Evolutionary conservation across 2,797 vertebrate genomes (phyloP).

Genomic region (Pitangus sulphuratus): DNA sequence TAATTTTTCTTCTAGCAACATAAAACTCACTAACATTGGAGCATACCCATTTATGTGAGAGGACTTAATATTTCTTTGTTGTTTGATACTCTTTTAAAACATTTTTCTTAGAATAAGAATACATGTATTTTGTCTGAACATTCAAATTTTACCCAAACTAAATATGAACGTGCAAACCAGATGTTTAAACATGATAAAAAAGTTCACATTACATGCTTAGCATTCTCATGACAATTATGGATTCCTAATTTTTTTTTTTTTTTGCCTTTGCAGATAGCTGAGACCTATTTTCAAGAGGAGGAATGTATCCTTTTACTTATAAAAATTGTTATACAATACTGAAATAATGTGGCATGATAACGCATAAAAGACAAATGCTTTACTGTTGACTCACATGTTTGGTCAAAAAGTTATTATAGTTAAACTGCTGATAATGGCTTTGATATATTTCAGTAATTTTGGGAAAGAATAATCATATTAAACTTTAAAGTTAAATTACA

Average conservation of each 20-base stretch:
- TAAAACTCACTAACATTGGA: not conserved
- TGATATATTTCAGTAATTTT: not conserved
- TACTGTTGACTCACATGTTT: not conserved
- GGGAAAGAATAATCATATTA: not conserved
- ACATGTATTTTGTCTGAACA: not conserved
- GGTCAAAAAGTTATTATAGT: not conserved
- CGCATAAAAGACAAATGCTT: not conserved
- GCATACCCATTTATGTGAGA: not conserved
- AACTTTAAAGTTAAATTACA: not conserved
- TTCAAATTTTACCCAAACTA: not conserved
- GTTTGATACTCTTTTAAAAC: not conserved
- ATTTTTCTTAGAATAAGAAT: not conserved
- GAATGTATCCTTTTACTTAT: constrained; percentile 92
- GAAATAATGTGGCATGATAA: not conserved
- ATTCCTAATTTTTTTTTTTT: not conserved
- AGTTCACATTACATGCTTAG: not conserved
- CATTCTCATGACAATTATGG: not conserved
- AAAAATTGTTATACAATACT: not conserved
- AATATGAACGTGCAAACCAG: not conserved
- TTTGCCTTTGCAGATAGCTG: constrained; percentile 85
- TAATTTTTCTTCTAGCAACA: not conserved
- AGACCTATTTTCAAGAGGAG: constrained; percentile 89
- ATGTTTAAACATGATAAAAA: not conserved
- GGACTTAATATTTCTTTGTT: not conserved
- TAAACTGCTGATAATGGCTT: not conserved